A percentile compares a stretch with the other conserved stretches of the same genome.
phyloP scores from a whole-genome alignment of 2,797 vertebrate species.

The Lepilemur ruficaudatus region DNA sequence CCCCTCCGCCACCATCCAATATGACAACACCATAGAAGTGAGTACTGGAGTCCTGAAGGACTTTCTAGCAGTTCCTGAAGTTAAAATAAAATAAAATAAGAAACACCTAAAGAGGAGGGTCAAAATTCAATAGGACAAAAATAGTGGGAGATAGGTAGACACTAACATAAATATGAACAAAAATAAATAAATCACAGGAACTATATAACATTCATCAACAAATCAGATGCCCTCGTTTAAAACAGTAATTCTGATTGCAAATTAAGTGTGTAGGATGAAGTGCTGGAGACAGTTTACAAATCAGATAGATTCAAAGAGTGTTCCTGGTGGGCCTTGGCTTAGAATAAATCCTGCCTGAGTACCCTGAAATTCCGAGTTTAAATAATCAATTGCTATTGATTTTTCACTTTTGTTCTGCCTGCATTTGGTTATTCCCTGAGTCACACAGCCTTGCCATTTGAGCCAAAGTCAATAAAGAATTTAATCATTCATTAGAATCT shows the following conservation, averaged over 20 bases:
- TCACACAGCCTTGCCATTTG: constrained; percentile 50
- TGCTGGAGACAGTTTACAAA: constrained; percentile 57
- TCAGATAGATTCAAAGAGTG: constrained; percentile 66
- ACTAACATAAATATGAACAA: neutral
- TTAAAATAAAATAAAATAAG: neutral
- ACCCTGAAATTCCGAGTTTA: constrained; percentile 74
- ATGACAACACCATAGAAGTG: neutral
- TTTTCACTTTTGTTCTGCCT: constrained; percentile 76
- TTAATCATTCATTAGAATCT: constrained; percentile 74
- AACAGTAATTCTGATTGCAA: constrained; percentile 47
- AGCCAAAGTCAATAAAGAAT: constrained; percentile 73
- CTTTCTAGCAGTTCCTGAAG: constrained; percentile 23
- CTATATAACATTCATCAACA: constrained; percentile 6
- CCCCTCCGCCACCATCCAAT: neutral
- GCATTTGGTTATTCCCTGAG: constrained; percentile 69
- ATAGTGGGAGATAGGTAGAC: neutral
- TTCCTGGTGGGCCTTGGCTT: constrained; percentile 24
- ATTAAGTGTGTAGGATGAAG: constrained; percentile 45
- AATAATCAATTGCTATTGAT: constrained; percentile 75
- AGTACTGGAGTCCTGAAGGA: neutral
- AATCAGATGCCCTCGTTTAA: constrained; percentile 43
- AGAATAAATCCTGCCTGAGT: constrained; percentile 66
- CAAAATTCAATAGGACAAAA: neutral
- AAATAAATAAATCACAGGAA: constrained; percentile 39
- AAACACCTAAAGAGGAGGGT: constrained; percentile 18